These are phyloP conservation scores for Tachycineta bicolor DNA, from an alignment of 2,113 vertebrate genomes.

Conservation along the genomic window DNA sequence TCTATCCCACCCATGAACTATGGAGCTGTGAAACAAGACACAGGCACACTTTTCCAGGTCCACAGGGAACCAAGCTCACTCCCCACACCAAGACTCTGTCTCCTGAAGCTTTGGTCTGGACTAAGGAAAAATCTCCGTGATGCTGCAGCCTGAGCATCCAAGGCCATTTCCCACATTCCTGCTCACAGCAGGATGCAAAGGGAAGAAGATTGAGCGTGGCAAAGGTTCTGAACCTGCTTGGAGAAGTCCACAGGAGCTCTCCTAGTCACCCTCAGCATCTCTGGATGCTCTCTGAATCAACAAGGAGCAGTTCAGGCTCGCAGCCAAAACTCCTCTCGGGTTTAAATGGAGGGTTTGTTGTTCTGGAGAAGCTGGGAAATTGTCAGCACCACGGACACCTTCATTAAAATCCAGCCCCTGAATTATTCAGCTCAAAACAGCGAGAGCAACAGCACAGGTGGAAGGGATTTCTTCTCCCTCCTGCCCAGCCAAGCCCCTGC, in stretches of 20 bases:
- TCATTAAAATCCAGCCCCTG: background rate
- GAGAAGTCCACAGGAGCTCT: background rate
- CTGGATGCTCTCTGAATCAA: background rate
- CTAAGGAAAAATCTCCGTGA: background rate
- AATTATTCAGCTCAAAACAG: background rate
- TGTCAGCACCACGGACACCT: background rate
- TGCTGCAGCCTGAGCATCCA: rapidly evolving
- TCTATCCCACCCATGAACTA: background rate
- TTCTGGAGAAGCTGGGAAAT: background rate
- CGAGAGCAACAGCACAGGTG: rapidly evolving
- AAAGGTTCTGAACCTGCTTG: background rate
- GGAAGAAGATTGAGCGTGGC: background rate
- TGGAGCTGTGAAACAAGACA: background rate
- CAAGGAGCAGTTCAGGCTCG: background rate
- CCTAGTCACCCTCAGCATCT: background rate
- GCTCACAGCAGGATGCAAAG: background rate
- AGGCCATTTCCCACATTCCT: background rate
- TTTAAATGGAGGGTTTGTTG: background rate
- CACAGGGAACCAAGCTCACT: background rate
- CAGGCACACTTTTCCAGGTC: background rate
- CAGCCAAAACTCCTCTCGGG: background rate
- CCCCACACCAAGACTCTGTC: background rate
- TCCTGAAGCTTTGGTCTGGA: background rate
- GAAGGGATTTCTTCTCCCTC: background rate
- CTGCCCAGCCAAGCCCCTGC: background rate